These are phyloP conservation scores for Varecia variegata DNA, from an alignment of 2,797 vertebrate genomes.

Conservation along the genomic window DNA sequence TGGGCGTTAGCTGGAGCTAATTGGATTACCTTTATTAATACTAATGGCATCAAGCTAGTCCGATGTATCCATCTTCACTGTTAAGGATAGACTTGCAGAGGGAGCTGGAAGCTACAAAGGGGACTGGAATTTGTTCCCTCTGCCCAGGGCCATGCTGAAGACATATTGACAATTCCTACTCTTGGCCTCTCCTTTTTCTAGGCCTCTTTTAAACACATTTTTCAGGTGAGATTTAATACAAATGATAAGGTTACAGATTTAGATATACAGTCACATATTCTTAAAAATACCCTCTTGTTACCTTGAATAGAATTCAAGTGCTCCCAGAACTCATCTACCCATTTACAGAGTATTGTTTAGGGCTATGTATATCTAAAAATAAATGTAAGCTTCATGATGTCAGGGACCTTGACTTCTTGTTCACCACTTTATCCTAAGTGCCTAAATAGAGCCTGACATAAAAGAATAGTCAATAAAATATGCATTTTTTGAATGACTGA, in stretches of 20 bases:
- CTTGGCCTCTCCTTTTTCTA: not conserved
- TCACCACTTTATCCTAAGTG: not conserved
- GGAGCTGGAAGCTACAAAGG: not conserved
- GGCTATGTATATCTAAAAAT: conserved; percentile 13
- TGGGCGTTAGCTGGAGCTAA: no score
- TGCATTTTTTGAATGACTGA: not conserved
- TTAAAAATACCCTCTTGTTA: not conserved
- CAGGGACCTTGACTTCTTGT: not conserved
- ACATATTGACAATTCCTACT: not conserved
- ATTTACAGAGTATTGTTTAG: not conserved
- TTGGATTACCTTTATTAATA: not conserved
- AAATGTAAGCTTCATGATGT: not conserved
- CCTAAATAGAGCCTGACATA: not conserved
- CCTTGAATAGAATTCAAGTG: not conserved
- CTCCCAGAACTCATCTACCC: not conserved
- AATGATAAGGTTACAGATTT: conserved; percentile 1
- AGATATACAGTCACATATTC: not conserved
- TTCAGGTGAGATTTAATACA: not conserved
- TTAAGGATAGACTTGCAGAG: not conserved
- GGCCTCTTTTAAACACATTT: not conserved
- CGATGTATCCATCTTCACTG: not conserved
- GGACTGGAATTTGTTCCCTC: not conserved
- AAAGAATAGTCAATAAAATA: not conserved
- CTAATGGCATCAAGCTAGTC: not conserved
- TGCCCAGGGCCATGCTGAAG: not conserved